phyloP scores from a whole-genome alignment of 2,888 invertebrate species.

The Congeria kusceri region DNA sequence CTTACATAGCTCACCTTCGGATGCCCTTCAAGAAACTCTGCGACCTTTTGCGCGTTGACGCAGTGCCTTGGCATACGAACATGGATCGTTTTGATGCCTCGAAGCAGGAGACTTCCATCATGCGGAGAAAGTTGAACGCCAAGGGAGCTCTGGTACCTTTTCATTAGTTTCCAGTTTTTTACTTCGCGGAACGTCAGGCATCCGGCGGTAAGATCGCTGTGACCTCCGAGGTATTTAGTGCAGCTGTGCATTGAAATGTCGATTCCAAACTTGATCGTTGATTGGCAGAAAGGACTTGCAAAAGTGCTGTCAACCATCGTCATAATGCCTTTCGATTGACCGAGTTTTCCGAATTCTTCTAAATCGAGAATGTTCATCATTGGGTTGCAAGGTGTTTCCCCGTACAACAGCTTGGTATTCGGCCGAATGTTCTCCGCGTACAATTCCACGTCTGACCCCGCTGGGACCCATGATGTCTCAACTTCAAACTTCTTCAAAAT shows the following conservation, averaged over 20 bases:
- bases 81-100: conserved; percentile 95
- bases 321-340: conserved; percentile 65
- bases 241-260: conserved; percentile 84
- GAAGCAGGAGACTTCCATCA: conserved; percentile 75
- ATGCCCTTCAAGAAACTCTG: conserved; percentile 93
- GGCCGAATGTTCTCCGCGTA: conserved; percentile 77
- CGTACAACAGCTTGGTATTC: conserved; percentile 84
- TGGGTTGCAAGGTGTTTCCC: conserved; percentile 85
- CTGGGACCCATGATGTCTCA: conserved; percentile 73
- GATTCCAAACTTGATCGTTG: conserved; percentile 82
- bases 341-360: conserved; percentile 79
- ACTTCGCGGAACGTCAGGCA: conserved; percentile 77
- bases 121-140: conserved; percentile 78
- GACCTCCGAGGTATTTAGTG: conserved; percentile 85
- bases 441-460: conserved; percentile 72
- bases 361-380: conserved; percentile 83
- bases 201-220: conserved; percentile 85
- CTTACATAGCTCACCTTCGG: conserved; percentile 90
- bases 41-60: conserved; percentile 91
- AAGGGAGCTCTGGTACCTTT: conserved; percentile 71
- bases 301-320: conserved; percentile 85
- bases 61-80: conserved; percentile 96
- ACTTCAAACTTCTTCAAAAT: conserved; percentile 79
- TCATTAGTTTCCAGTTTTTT: conserved; percentile 78
- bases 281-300: conserved; percentile 82